Evolutionary conservation across 1,140 invertebrate species (phyloP).

Genomic region (Magallana angulata): DNA sequence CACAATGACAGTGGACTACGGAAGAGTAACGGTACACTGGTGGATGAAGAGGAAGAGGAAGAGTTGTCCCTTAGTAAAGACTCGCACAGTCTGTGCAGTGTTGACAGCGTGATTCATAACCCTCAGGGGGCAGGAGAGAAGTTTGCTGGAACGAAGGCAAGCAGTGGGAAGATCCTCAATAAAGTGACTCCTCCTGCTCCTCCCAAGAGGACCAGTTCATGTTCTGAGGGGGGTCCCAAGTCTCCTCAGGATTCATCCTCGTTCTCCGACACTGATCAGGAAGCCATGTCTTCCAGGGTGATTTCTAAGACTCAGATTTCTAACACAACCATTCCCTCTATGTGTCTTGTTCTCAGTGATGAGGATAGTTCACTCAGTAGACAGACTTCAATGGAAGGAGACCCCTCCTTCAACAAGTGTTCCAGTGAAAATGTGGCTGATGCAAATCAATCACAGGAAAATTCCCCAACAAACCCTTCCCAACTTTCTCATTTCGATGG

Average conservation of each 20-base stretch:
- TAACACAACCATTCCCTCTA: constrained; percentile 47
- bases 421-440: constrained; percentile 21
- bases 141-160: constrained; percentile 56
- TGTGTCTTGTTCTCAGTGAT: constrained; percentile 53
- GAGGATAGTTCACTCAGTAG: constrained; percentile 45
- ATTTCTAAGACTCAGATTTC: constrained; percentile 58
- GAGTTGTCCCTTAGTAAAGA: constrained; percentile 66
- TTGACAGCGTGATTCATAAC: constrained; percentile 72
- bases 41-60: constrained; percentile 64
- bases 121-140: constrained; percentile 54
- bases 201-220: constrained; percentile 63
- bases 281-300: constrained; percentile 67
- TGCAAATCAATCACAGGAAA: constrained; percentile 29
- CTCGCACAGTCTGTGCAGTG: constrained; percentile 65
- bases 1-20: constrained; percentile 94
- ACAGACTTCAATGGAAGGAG: constrained; percentile 38
- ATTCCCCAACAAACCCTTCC: background rate
- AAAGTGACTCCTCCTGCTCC: constrained; percentile 65
- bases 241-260: constrained; percentile 65
- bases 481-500: constrained; percentile 4
- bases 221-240: constrained; percentile 25
- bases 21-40: constrained; percentile 66
- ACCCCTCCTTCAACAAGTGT: background rate
- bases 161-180: constrained; percentile 56
- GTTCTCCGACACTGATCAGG: constrained; percentile 73